Evolutionary conservation across 2,797 vertebrate genomes (phyloP).

Genomic region (Telmatherina bonti): DNA sequence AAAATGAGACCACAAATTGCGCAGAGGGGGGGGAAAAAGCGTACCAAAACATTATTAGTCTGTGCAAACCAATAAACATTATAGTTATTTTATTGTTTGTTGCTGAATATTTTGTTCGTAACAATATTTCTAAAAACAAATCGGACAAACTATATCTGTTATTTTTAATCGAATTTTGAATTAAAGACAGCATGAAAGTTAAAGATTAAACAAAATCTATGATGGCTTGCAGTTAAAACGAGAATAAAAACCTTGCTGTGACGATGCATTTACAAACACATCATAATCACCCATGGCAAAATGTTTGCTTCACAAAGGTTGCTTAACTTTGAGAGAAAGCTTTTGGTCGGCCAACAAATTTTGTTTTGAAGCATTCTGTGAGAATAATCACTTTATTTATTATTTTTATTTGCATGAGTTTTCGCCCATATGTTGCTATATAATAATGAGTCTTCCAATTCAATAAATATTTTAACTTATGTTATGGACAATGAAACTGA

Average conservation of each 20-base stretch:
- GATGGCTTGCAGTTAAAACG: not conserved
- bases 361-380: slow-evolving; percentile 53
- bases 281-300: not conserved
- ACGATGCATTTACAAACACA: too few species aligned
- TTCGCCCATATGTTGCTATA: not conserved
- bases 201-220: not conserved
- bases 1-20: slow-evolving; percentile 37
- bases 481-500: not conserved
- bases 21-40: slow-evolving; percentile 25
- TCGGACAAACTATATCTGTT: not conserved
- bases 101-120: not conserved
- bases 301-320: not conserved
- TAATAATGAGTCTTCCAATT: not conserved
- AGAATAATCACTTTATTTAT: slow-evolving; percentile 56
- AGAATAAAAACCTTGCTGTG: not conserved
- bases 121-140: not conserved
- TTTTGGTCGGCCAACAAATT: slow-evolving; percentile 77
- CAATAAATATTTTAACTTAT: not conserved
- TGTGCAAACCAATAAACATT: not conserved
- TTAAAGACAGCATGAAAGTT: not conserved
- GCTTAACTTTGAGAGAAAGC: slow-evolving; percentile 25
- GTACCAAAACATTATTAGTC: not conserved
- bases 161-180: not conserved
- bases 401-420: too few species aligned
- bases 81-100: too few species aligned